A percentile compares a stretch with the other conserved stretches of the same genome.
These are phyloP conservation scores for Furnarius figulus DNA, from an alignment of 2,113 vertebrate genomes.

Conservation along the genomic window DNA sequence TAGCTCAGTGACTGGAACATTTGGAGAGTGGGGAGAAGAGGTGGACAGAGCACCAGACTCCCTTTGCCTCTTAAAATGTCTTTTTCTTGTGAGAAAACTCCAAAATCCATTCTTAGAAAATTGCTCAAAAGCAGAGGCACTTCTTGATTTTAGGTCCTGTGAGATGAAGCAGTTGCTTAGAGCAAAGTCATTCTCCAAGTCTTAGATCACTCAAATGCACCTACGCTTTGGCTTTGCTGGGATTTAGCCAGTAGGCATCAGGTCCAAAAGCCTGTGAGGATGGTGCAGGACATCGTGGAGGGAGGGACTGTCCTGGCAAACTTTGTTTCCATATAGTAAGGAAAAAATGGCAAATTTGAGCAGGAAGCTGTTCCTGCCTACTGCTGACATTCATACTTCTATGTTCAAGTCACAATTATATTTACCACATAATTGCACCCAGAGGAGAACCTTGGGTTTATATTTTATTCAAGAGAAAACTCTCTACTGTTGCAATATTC, in stretches of 20 bases:
- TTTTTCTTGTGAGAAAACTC: not conserved
- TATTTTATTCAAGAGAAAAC: not conserved
- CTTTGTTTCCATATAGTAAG: slow-evolving; percentile 29
- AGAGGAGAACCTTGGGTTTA: not conserved
- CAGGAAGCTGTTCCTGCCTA: not conserved
- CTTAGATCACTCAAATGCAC: not conserved
- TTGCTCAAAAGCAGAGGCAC: not conserved
- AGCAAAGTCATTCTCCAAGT: not conserved
- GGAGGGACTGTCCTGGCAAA: not conserved
- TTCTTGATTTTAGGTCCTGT: not conserved
- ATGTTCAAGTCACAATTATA: not conserved
- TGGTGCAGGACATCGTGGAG: not conserved
- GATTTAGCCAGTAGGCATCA: not conserved
- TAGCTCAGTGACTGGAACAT: not conserved
- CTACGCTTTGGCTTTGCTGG: not conserved
- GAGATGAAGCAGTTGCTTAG: not conserved
- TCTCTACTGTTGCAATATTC: not conserved
- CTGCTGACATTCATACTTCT: not conserved
- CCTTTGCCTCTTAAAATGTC: not conserved
- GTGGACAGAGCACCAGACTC: not conserved
- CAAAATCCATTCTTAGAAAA: not conserved
- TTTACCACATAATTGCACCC: not conserved
- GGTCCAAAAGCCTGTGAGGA: not conserved
- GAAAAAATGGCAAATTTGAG: not conserved
- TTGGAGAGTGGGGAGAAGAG: not conserved